Base-by-base conservation (phyloP, 2,888 invertebrate genomes). In the Agrochola litura region DNA sequence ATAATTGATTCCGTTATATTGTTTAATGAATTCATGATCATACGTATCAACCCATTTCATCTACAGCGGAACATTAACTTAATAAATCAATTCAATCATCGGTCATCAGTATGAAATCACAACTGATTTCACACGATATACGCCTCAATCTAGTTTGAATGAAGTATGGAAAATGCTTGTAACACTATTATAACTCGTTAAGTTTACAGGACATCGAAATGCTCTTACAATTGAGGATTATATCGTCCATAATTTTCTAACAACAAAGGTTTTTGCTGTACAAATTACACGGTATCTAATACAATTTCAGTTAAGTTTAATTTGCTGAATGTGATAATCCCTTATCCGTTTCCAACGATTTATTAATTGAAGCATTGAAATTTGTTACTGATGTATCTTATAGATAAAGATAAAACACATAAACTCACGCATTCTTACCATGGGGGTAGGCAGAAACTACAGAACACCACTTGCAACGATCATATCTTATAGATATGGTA, bases 141-240 rank as follows among this genome's bases (percentile, higher is more conserved):
- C 49, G n/a, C 66, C 12, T 6, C 56, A n/a, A 56, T 49, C 10
- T 43, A 37, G n/a, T 63, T 81, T 43, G 5, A 52, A 67, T 67
- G 56, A 64, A 81, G 56, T n/a, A 81, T 67, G 52, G 61, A 56
- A 56, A 67, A 70, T 37, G 16, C 61, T n/a, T n/a, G n/a, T n/a
- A n/a, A n/a, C n/a, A n/a, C n/a, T n/a, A n/a, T n/a, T n/a, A n/a
- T n/a, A n/a, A n/a, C n/a, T n/a, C n/a, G n/a, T n/a, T n/a, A n/a
- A n/a, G 30, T n/a, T 43, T 65, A 25, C 14, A 46, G 60, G 12
- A 69, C 64, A 65, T 60, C 49, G n/a, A 60, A 76, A 65, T 12
- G 46, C 82, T 82, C 64, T 63, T 56, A 41, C 9, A 43, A 2
- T 19, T 46, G 5, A 54, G 0, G 9, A 41, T 30, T n/a, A 41